Evolutionary conservation across 2,888 invertebrate species (phyloP), one percentile per base, ranked within the genome.

Genomic region (Acleris emargana): DNA sequence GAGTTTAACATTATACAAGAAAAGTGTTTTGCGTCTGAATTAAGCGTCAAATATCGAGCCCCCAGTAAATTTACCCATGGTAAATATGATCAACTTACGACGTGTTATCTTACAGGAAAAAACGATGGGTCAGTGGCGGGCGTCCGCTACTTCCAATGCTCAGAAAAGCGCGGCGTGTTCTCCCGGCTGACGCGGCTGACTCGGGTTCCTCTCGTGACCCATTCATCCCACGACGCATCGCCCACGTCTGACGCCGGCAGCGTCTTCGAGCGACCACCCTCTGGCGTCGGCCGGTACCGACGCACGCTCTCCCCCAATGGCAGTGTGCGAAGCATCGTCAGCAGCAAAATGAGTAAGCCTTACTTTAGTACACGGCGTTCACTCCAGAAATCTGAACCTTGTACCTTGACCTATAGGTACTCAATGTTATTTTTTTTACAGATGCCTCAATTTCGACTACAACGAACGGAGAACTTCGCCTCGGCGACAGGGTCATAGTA

Each of bases 101-200:
- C 13, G 11, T 38, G 38, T 38, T 38, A 58, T 9, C 50, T 87
- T 88, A 69, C 82, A 97, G 99, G 99, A 73, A 99, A 99, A 93
- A 99, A 99, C 86, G 98, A 99, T 87, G 99, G 99, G 28, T 97
- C 97, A 42, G 98, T 99, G 69, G 97, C 97, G 62, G 98, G 98
- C 60, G 95, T 95, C 62, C 95, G 97, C 57, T 99, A 99, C 89
- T 99, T 99, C 89, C 97, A 98, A 85, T 99, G 99, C 83, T 96
- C 97, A 78, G 94, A 97, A 25, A 96, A 97, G 79, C 96, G 96
- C 67, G 99, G 99, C n/a, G 96, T 99, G 18, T 99, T 99, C 88
- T 98, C 97, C 32, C 95, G 97, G 22, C 93, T 98, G 64, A 97
- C 97, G 47, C 95, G 98, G 68, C 93, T 99, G 57, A 97, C 97